A percentile compares a stretch with the other conserved stretches of the same genome.
phyloP scores from a whole-genome alignment of 2,888 invertebrate species.

The Anthrax anthrax region DNA sequence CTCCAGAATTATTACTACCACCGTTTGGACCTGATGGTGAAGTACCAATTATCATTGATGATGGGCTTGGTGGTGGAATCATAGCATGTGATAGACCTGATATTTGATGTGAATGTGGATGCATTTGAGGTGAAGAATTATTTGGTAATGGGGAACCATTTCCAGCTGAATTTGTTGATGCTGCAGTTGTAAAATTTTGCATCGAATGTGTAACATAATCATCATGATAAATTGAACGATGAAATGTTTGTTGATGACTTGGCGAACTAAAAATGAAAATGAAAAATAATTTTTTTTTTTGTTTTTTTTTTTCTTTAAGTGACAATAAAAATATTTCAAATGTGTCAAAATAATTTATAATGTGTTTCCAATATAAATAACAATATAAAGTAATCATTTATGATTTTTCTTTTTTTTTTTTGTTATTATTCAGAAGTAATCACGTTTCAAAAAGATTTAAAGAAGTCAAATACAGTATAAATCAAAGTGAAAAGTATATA shows the following conservation, averaged over 20 bases:
- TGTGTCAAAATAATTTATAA: too few species aligned
- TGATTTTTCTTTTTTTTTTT: too few species aligned
- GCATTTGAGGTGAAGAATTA: constrained; percentile 11
- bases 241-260: constrained; percentile 11
- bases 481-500: too few species aligned
- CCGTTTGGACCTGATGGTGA: constrained; percentile 6
- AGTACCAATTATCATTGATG: constrained; percentile 2
- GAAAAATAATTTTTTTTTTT: neutral
- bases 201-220: constrained; percentile 10
- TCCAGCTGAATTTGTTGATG: neutral
- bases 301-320: neutral
- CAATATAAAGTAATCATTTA: too few species aligned
- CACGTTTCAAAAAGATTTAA: too few species aligned
- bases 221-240: constrained; percentile 12
- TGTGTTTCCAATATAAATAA: too few species aligned
- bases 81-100: constrained; percentile 10
- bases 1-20: neutral
- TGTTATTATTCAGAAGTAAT: too few species aligned
- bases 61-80: constrained; percentile 12
- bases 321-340: too few species aligned
- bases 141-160: constrained; percentile 10
- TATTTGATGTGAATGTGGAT: constrained; percentile 9
- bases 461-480: too few species aligned
- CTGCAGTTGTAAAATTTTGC: constrained; percentile 8
- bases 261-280: constrained; percentile 9